Evolutionary conservation across 2,797 vertebrate species (phyloP), one percentile per base, ranked within the genome.

Genomic region (Danio aesculapii): DNA sequence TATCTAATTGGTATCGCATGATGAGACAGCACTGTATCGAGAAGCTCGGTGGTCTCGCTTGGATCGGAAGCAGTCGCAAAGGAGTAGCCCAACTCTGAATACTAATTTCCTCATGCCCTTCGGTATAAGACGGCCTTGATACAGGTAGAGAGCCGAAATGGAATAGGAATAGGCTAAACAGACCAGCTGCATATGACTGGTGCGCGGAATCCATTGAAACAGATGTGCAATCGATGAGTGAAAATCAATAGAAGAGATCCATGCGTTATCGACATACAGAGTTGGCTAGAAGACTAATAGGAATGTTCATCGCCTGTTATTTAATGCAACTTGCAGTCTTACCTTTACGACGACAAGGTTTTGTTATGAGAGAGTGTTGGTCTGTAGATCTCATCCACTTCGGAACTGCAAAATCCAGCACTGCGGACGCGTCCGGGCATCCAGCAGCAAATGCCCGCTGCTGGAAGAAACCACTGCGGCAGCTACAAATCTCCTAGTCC

Each of bases 61-160:
- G 80, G 46, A 59, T 69, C 55, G n/a, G 39, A 81, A 49, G n/a
- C 75, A 85, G 74, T 14, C 68, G 62, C 73, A 30, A 67, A 71
- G 81, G 73, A 66, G 66, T 79, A 84, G 82, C 83, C 81, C 76
- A 86, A 86, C 83, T 86, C 82, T 79, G 78, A 81, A 83, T 82
- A 81, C 81, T 83, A 83, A 86, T 84, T 55, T 67, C 53, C 49
- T 63, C 52, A 39, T 55, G 83, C 74, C 75, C 78, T 67, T 73
- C 67, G 41, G 57, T 49, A 62, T 41, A 47, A 30, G 19, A 9
- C 71, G 49, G 58, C 82, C 72, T 74, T 62, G 55, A 57, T 57
- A 21, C 57, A 71, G 73, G 70, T 67, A 73, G n/a, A 50, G 17
- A 71, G 10, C 57, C 58, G 12, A 70, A 75, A 75, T 61, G n/a